Evolutionary conservation across 2,797 vertebrate species (phyloP).

Genomic region (Morus bassanus): DNA sequence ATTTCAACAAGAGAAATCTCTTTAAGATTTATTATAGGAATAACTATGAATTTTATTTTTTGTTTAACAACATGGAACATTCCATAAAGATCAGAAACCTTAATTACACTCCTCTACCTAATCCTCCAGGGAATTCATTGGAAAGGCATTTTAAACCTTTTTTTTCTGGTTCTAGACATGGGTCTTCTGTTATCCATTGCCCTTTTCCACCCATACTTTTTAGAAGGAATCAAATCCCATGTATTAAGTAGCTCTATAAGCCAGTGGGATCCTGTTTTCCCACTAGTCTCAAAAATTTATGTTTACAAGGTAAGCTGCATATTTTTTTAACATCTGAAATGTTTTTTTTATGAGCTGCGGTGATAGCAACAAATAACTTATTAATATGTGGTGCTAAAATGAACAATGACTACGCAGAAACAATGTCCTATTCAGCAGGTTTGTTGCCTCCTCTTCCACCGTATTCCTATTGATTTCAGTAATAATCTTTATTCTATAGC

Average conservation of each 20-base stretch:
- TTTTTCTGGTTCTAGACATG: neutral
- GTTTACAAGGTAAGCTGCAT: neutral
- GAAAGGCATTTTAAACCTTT: neutral
- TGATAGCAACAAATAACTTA: neutral
- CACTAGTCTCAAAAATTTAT: neutral
- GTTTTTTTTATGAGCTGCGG: neutral
- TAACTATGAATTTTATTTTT: slow-evolving; percentile 49
- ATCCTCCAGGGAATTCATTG: neutral
- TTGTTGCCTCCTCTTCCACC: neutral
- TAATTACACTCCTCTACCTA: neutral
- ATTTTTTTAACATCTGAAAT: neutral
- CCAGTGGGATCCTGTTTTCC: neutral
- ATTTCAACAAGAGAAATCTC: slow-evolving; percentile 22
- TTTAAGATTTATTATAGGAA: slow-evolving; percentile 29
- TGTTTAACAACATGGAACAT: slow-evolving; percentile 55
- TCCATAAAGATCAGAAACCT: slow-evolving; percentile 18
- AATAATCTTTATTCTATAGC: neutral
- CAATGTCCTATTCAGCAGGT: neutral
- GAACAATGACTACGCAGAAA: neutral
- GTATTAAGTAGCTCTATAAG: neutral
- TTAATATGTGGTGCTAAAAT: neutral
- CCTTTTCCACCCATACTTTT: neutral
- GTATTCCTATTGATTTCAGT: neutral
- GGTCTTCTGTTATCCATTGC: neutral
- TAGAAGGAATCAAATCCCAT: neutral